Base-by-base conservation (phyloP, 1,140 invertebrate genomes). In the Brachionus manjavacas region DNA sequence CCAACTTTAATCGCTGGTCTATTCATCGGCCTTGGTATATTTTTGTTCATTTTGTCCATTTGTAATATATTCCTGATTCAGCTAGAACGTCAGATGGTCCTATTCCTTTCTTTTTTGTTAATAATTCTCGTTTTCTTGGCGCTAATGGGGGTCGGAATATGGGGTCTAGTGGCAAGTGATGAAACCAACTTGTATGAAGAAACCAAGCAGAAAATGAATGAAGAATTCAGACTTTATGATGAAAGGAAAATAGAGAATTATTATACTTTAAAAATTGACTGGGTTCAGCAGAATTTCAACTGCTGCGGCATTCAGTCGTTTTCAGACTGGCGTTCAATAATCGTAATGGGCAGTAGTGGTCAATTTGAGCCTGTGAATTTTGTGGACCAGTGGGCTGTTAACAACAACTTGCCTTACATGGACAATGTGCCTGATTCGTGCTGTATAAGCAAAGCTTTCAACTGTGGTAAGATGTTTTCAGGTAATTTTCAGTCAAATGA, bases 361-460 rank as follows among this genome's bases (percentile, higher is more conserved):
- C 35, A 81, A 41, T 25, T 23, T 28, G n/a, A 64, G 23, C 6
- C 16, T 2, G 79, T 81, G 6, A 60, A 81, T 41, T 81, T 28
- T 25, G 41, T 81, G 8, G 64, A 81, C n/a, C 79, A 81, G 41
- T 81, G 79, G 79, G 35, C 52, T 11, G 39, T 60, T 7, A 68
- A 81, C 6, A 81, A 81, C 52, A 60, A 68, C 20, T 35, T 64
- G 35, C 79, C 79, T 12, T 81, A 81, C n/a, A 64, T 35, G 9
- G 79, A 81, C 52, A 81, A 81, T 81, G 79, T 81, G 23, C 79
- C 79, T 23, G 79, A 81, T 68, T 81, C 79, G 11, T 81, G 79
- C 52, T 81, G 79, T 35, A 23, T 81, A 14, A 35, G 6, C 6
- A 60, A 64, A 35, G 60, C 4, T 46, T 68, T 39, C 39, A 81